Evolutionary conservation across 1,140 invertebrate species (phyloP).

Genomic region (Eumaeus atala): DNA sequence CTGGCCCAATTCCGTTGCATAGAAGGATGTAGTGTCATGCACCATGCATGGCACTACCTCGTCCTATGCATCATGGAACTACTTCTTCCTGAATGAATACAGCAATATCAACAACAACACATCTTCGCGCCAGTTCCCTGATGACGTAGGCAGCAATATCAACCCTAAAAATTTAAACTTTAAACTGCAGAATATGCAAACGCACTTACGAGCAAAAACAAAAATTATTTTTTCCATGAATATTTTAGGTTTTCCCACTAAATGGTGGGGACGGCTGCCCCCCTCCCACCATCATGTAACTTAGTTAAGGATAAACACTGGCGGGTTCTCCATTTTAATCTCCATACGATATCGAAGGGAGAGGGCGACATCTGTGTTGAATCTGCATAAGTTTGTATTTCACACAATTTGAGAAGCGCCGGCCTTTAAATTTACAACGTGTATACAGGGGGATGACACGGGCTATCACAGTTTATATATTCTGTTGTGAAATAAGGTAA

Average conservation of each 20-base stretch:
- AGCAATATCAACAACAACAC: too few species aligned
- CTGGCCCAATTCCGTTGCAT: too few species aligned
- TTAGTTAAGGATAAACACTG: slow-evolving; percentile 28
- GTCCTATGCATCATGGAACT: too few species aligned
- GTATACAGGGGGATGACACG: slow-evolving; percentile 36
- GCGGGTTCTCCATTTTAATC: slow-evolving; percentile 48
- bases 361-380: slow-evolving; percentile 54
- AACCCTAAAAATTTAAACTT: too few species aligned
- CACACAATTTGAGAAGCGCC: slow-evolving; percentile 51
- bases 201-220: neutral
- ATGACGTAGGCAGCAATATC: too few species aligned
- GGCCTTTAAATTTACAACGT: slow-evolving; percentile 57
- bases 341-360: slow-evolving; percentile 59
- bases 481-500: too few species aligned
- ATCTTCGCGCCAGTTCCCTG: too few species aligned
- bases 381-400: slow-evolving; percentile 62
- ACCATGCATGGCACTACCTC: too few species aligned
- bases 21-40: too few species aligned
- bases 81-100: too few species aligned
- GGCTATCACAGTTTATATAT: too few species aligned
- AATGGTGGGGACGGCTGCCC: slow-evolving; percentile 21
- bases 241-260: slow-evolving; percentile 24
- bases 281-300: slow-evolving; percentile 13
- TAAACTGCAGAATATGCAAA: slow-evolving; percentile 2
- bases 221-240: slow-evolving; percentile 10